phyloP scores from a whole-genome alignment of 2,797 vertebrate genomes.

The Chelon labrosus region DNA sequence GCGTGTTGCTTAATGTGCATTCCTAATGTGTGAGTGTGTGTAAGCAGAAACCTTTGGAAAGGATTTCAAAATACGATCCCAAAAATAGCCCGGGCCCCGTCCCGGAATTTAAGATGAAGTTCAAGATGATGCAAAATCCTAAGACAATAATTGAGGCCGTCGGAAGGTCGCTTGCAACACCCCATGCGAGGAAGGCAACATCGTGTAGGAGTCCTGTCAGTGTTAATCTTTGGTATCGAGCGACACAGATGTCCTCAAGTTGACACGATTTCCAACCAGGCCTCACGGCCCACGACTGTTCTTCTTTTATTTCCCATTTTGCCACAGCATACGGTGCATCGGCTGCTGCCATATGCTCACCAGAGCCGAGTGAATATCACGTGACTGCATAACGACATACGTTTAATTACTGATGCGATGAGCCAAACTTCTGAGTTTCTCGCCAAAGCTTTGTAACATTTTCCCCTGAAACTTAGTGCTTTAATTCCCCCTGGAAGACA shows the following conservation, averaged over 20 bases:
- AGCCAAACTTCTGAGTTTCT: no score
- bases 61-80: conserved; percentile 16
- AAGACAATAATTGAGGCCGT: conserved; percentile 44
- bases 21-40: not conserved
- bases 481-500: not conserved
- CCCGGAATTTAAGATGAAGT: conserved; percentile 13
- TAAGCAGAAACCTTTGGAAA: conserved; percentile 3
- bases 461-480: not conserved
- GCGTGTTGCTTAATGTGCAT: conserved; percentile 10
- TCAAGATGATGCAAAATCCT: conserved; percentile 41
- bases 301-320: not conserved
- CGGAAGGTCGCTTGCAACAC: conserved; percentile 40
- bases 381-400: no score
- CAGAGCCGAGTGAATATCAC: not conserved
- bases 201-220: conserved; percentile 37
- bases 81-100: not conserved
- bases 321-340: not conserved
- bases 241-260: conserved; percentile 18
- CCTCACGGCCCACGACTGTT: not conserved
- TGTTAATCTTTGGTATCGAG: conserved; percentile 8
- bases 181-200: conserved; percentile 31
- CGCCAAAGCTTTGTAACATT: not conserved
- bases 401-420: no score
- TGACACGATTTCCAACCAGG: conserved; percentile 25
- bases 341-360: not conserved